Percentiles rank a stretch among this genome's conserved stretches.
Evolutionary conservation across 2,888 invertebrate genomes (phyloP).

Genomic region (Deilephila porcellus): DNA sequence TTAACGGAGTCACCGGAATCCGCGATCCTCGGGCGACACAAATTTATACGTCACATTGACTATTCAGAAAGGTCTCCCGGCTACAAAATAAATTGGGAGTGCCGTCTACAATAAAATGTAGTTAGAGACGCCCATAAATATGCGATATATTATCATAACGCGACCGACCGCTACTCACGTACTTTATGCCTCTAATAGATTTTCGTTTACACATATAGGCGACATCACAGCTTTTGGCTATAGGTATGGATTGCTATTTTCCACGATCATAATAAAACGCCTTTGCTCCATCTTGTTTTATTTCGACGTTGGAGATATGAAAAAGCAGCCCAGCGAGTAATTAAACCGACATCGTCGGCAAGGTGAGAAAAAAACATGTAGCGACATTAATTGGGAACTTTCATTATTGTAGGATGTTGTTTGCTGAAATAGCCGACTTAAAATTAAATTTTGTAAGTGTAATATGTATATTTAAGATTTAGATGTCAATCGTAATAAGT

Average conservation of each 20-base stretch:
- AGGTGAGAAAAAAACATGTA: no score
- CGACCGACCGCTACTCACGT: conserved; percentile 7
- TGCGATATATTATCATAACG: conserved; percentile 23
- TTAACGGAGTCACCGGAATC: conserved; percentile 68
- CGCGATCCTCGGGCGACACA: conserved; percentile 62
- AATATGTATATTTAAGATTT: not conserved
- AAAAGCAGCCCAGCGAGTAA: no score
- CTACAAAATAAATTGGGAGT: conserved; percentile 71
- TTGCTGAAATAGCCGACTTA: not conserved
- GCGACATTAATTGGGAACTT: no score
- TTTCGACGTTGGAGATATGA: no score
- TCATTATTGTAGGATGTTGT: not conserved
- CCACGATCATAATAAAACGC: no score
- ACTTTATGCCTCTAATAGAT: conserved; percentile 6
- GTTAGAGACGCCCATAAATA: conserved; percentile 55
- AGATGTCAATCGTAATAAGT: not conserved
- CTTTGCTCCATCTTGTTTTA: no score
- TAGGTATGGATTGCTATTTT: not conserved
- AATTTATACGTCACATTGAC: conserved; percentile 80
- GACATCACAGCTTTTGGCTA: not conserved
- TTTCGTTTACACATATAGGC: not conserved
- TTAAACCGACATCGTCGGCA: no score
- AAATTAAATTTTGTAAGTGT: not conserved
- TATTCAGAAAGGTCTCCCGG: conserved; percentile 77
- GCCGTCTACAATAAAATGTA: conserved; percentile 63